Evolutionary conservation across 64 coral and sea anemone genomes (phyloP).

Genomic region (Stylophora pistillata): DNA sequence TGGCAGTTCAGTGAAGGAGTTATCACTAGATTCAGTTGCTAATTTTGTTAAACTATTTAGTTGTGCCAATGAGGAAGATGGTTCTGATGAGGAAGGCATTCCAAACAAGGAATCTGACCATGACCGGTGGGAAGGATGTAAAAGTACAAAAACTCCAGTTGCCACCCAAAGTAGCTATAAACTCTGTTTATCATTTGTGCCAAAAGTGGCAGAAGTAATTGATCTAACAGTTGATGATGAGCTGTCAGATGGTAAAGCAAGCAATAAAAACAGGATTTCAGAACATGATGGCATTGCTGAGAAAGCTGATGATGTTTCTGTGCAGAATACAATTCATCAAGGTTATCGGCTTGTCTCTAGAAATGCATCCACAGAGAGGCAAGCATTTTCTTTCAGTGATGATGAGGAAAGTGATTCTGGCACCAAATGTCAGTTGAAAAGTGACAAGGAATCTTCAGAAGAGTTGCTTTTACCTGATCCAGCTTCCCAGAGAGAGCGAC

Average conservation of each 20-base stretch:
- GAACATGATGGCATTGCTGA: background rate
- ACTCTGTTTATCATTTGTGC: background rate
- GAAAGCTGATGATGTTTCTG: background rate
- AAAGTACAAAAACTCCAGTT: background rate
- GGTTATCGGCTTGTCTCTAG: background rate
- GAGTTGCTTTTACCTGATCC: background rate
- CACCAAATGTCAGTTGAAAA: background rate
- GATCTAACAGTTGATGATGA: constrained; percentile 5
- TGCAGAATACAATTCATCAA: background rate
- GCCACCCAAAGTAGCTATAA: background rate
- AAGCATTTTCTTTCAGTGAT: constrained; percentile 66
- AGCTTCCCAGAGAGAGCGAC: background rate
- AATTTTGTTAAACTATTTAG: background rate
- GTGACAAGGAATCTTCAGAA: background rate
- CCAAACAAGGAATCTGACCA: background rate
- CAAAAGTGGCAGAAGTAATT: constrained; percentile 11
- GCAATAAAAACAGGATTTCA: background rate
- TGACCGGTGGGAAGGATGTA: background rate
- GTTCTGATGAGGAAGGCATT: background rate
- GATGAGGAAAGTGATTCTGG: constrained; percentile 62
- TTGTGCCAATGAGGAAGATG: too few relatives aligned
- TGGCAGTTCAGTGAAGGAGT: background rate
- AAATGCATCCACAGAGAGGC: background rate
- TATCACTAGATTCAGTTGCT: background rate
- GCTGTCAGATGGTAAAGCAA: background rate